Conservation (phyloP, 2,797 vertebrate species). For the Pseudomugil gertrudae region DNA sequence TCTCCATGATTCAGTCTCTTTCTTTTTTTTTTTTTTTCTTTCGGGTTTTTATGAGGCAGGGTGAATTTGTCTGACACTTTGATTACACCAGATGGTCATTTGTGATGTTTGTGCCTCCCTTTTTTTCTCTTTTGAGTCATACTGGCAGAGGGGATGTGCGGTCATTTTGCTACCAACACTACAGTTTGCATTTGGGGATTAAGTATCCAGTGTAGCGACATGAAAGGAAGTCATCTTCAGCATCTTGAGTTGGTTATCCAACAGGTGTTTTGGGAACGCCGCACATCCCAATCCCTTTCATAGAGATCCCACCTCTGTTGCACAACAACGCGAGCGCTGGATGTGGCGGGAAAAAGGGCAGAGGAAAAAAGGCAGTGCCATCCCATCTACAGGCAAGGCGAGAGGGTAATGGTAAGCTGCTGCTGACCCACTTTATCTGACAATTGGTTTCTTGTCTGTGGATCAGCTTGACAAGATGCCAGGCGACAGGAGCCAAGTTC, state of each 20-base stretch:
- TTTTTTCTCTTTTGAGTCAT: conserved; percentile 39
- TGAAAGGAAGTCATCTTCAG: conserved; percentile 56
- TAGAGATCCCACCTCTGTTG: conserved; percentile 39
- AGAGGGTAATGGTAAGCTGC: conserved; percentile 84
- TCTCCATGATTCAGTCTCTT: conserved; percentile 58
- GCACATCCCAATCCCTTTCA: conserved; percentile 3
- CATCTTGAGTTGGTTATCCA: conserved; percentile 69
- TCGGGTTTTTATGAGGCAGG: conserved; percentile 46
- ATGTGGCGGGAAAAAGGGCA: conserved; percentile 72
- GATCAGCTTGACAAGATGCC: conserved; percentile 88
- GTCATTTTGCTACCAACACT: conserved; percentile 50
- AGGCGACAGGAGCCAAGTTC: conserved; percentile 86
- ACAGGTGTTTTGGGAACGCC: conserved; percentile 63
- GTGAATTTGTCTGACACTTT: conserved; percentile 64
- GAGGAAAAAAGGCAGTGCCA: conserved; percentile 63
- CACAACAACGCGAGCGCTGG: conserved; percentile 31
- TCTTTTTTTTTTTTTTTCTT: neutral
- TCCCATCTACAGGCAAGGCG: conserved; percentile 74
- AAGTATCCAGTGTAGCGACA: conserved; percentile 46
- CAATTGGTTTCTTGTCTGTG: conserved; percentile 89
- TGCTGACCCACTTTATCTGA: conserved; percentile 89
- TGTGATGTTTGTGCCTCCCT: conserved; percentile 28
- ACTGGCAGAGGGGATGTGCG: conserved; percentile 22
- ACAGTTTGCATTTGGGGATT: conserved; percentile 45
- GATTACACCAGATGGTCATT: conserved; percentile 67